Conservation (phyloP, 2,113 vertebrate genomes). For the Calypte anna region DNA sequence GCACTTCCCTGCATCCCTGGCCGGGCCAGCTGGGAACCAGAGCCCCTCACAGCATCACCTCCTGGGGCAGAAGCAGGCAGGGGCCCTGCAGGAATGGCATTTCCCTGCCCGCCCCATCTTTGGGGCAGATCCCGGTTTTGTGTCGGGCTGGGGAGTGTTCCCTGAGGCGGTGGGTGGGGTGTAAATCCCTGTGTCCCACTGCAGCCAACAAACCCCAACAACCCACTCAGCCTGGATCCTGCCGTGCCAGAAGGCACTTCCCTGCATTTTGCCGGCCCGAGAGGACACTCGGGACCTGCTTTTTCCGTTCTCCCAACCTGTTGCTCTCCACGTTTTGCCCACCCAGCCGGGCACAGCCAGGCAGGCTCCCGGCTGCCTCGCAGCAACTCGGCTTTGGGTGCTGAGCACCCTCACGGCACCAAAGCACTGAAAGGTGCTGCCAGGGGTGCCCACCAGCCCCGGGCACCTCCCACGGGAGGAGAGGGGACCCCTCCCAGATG, state of each 20-base stretch:
- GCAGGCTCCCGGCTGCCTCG: rapidly evolving
- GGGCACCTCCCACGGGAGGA: background rate
- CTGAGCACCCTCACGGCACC: rapidly evolving
- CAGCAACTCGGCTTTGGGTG: background rate
- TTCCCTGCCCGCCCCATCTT: conserved; percentile 13
- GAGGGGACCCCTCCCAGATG: background rate
- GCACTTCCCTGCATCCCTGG: background rate
- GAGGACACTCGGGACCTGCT: background rate
- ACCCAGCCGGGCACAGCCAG: no score
- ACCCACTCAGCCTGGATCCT: conserved; percentile 46
- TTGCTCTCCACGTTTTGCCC: background rate
- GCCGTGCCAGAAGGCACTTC: background rate
- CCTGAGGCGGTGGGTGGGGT: conserved; percentile 9
- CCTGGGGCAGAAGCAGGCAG: background rate
- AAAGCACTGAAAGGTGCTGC: background rate
- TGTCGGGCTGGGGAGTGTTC: background rate
- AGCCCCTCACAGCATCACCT: background rate
- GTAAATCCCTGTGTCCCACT: conserved; percentile 43
- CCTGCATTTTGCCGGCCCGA: background rate
- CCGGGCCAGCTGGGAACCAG: background rate
- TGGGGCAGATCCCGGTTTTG: conserved; percentile 33
- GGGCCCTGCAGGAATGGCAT: conserved; percentile 5
- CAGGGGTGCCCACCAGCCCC: rapidly evolving
- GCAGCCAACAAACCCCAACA: conserved; percentile 19
- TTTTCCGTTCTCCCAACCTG: background rate